Evolutionary conservation across 2,888 invertebrate genomes (phyloP).

Genomic region (Gastracanthus pulcherrimus): DNA sequence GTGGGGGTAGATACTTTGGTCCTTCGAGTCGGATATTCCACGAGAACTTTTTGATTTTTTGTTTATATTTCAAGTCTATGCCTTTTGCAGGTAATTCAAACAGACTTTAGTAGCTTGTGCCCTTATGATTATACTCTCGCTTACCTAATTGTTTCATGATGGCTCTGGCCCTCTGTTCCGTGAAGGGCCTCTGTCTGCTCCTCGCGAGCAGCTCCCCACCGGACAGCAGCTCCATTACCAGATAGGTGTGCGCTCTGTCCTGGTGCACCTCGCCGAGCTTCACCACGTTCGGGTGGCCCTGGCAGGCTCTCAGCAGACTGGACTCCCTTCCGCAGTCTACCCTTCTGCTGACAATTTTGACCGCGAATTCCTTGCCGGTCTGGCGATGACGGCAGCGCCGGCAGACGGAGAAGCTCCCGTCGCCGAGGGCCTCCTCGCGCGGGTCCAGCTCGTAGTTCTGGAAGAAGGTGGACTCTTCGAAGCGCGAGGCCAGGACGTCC

Average conservation of each 20-base stretch:
- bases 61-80: too few relatives aligned
- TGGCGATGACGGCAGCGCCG: slow-evolving; percentile 87
- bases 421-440: slow-evolving; percentile 84
- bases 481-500: slow-evolving; percentile 65
- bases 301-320: slow-evolving; percentile 88
- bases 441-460: slow-evolving; percentile 88
- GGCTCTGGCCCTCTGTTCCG: slow-evolving; percentile 88
- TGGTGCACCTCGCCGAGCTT: slow-evolving; percentile 89
- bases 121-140: too few relatives aligned
- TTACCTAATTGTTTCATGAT: slow-evolving; percentile 90
- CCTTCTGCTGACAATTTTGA: slow-evolving; percentile 89
- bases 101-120: too few relatives aligned
- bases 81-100: too few relatives aligned
- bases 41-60: too few relatives aligned
- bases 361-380: slow-evolving; percentile 89
- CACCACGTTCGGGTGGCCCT: slow-evolving; percentile 94
- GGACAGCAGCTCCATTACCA: slow-evolving; percentile 90
- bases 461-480: slow-evolving; percentile 89
- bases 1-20: too few relatives aligned
- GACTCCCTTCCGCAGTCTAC: slow-evolving; percentile 87
- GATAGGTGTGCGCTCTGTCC: slow-evolving; percentile 92
- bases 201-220: slow-evolving; percentile 90
- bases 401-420: slow-evolving; percentile 94
- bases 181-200: slow-evolving; percentile 81
- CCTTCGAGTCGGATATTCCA: too few relatives aligned